A percentile compares a stretch with the other conserved stretches of the same genome.
phyloP scores from a whole-genome alignment of 2,797 vertebrate genomes.

The Enteromius unitaeniatus region DNA sequence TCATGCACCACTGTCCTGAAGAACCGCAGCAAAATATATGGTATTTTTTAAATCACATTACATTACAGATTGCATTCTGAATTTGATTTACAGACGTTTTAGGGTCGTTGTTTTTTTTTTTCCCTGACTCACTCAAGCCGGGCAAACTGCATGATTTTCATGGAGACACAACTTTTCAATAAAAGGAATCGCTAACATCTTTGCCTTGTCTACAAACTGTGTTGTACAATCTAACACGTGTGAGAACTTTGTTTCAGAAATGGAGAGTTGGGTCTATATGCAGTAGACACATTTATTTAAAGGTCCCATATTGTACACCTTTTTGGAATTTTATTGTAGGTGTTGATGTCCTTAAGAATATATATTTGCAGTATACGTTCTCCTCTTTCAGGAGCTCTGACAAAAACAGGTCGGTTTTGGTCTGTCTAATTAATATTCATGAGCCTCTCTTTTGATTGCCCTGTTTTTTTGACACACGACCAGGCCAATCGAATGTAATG shows the following conservation, averaged over 20 bases:
- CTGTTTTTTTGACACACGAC: no score
- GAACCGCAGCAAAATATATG: not conserved
- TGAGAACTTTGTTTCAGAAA: no score
- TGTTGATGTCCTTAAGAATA: no score
- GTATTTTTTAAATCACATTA: conserved; percentile 5
- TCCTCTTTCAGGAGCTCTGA: no score
- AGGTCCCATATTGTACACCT: no score
- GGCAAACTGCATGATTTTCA: not conserved
- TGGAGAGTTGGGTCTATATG: not conserved
- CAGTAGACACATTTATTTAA: not conserved
- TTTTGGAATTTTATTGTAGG: no score
- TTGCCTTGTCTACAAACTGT: not conserved
- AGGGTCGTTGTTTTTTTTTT: not conserved
- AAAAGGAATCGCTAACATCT: not conserved
- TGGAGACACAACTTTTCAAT: not conserved
- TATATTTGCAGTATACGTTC: no score
- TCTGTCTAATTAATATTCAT: no score
- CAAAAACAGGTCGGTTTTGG: no score
- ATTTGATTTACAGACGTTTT: not conserved
- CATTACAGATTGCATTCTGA: not conserved
- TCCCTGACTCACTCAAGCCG: not conserved
- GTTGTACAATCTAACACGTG: not conserved
- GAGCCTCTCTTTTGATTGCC: no score
- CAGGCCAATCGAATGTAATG: no score
- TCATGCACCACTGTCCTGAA: not conserved